phyloP scores from a whole-genome alignment of 2,113 vertebrate genomes.

The Chaetura pelagica region DNA sequence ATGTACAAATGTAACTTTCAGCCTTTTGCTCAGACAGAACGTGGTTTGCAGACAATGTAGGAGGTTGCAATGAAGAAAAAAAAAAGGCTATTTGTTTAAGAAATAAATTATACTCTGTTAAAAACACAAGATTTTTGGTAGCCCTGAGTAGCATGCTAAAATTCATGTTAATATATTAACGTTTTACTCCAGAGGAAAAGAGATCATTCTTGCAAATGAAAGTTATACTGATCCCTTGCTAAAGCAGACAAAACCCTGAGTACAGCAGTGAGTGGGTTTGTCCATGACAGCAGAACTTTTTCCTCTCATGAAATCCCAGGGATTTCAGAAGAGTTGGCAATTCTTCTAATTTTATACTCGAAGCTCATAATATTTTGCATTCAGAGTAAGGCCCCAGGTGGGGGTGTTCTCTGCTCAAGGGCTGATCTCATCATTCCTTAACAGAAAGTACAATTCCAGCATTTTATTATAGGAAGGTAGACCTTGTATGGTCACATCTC shows the following conservation, averaged over 20 bases:
- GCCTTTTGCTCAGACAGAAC: background rate
- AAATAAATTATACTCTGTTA: constrained; percentile 29
- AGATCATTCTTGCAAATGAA: background rate
- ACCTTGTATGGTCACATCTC: background rate
- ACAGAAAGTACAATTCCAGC: background rate
- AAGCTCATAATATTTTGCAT: background rate
- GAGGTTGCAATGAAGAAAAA: background rate
- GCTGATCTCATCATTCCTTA: background rate
- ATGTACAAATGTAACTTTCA: constrained; percentile 1
- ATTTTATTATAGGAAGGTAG: background rate
- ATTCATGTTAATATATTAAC: background rate
- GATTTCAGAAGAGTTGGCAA: background rate
- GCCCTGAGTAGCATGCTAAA: background rate
- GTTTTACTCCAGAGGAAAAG: background rate
- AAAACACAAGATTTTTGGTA: background rate
- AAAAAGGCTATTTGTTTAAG: constrained; percentile 7
- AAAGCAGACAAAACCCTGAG: background rate
- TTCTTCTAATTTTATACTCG: background rate
- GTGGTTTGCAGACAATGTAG: background rate
- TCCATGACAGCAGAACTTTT: background rate
- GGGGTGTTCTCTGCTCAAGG: background rate
- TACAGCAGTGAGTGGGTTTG: background rate
- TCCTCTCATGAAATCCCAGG: background rate
- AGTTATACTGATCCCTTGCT: background rate
- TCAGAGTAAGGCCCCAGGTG: background rate